Percentiles rank a stretch among this genome's conserved stretches.
These are phyloP conservation scores for Henicopernis longicauda DNA, from an alignment of 2,113 vertebrate species.

Conservation along the genomic window DNA sequence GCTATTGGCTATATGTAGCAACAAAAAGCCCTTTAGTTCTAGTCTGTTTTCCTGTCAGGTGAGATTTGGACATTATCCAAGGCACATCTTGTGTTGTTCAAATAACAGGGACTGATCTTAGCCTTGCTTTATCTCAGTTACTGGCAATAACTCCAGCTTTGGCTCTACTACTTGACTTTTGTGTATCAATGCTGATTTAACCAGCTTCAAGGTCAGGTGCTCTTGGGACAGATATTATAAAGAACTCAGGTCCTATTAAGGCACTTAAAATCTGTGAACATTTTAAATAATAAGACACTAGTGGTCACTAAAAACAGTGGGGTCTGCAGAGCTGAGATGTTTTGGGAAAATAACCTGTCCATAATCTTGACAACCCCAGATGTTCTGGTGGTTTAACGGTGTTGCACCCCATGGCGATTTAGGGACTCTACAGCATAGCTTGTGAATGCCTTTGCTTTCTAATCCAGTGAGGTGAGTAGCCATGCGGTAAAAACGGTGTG, in stretches of 20 bases:
- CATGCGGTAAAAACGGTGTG: rapidly evolving
- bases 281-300: not conserved
- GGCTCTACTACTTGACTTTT: not conserved
- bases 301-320: not conserved
- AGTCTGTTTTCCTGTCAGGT: not conserved
- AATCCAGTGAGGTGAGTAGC: not conserved
- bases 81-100: not conserved
- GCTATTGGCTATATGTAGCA: not conserved
- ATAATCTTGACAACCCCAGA: not conserved
- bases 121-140: not conserved
- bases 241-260: not conserved
- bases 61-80: not conserved
- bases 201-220: not conserved
- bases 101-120: not conserved
- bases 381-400: not conserved
- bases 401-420: not conserved
- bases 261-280: not conserved
- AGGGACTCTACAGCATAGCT: rapidly evolving
- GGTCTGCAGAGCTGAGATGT: not conserved
- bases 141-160: not conserved
- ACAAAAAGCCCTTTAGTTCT: not conserved
- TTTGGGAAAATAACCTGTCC: not conserved
- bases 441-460: not conserved
- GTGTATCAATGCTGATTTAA: not conserved
- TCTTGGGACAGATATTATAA: not conserved